Conservation (phyloP, 2,113 vertebrate genomes). For the Micromys minutus region DNA sequence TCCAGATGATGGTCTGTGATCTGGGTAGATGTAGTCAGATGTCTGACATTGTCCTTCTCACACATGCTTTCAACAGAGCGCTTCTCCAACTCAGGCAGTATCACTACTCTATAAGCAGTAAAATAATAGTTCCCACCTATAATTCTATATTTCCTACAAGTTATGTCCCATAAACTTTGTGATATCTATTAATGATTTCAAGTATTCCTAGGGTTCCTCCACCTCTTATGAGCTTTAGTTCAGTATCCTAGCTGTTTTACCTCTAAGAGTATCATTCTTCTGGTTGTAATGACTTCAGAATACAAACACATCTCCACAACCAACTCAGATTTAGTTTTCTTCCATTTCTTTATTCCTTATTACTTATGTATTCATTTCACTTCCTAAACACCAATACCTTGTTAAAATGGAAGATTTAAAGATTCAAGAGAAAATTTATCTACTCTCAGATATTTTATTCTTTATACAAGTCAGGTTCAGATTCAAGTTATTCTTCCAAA, state of each 20-base stretch:
- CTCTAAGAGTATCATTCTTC: not conserved
- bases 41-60: not conserved
- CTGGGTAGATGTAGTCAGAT: not conserved
- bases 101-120: not conserved
- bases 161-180: not conserved
- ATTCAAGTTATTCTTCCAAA: not conserved
- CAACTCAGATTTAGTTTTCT: not conserved
- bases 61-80: not conserved
- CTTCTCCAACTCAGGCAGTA: not conserved
- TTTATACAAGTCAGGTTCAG: not conserved
- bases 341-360: not conserved
- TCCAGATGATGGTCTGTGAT: not conserved
- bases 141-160: not conserved
- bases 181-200: not conserved
- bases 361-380: not conserved
- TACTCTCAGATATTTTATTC: not conserved
- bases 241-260: not conserved
- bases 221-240: not conserved
- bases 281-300: not conserved
- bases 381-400: not conserved
- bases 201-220: not conserved
- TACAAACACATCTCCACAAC: accelerated
- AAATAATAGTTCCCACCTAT: not conserved
- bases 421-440: not conserved
- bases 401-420: not conserved